Conservation (phyloP, 2,888 invertebrate genomes). For the Metopia argyrocephala region DNA sequence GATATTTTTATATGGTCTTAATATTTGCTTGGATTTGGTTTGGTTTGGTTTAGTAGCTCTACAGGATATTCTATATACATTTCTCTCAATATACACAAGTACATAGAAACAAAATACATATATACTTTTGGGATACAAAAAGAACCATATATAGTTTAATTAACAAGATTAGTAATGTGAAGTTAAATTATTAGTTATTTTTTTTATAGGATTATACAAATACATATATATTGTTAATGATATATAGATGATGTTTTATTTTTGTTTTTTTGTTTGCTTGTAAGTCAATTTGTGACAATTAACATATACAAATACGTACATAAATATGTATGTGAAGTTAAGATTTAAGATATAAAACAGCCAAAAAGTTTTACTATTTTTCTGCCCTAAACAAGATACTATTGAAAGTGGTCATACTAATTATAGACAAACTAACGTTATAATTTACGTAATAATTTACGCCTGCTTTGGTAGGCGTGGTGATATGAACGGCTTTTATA, state of each 20-base stretch:
- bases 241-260: slow-evolving; percentile 38
- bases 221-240: slow-evolving; percentile 7
- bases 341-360: not conserved
- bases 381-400: not conserved
- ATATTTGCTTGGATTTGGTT: not conserved
- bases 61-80: slow-evolving; percentile 56
- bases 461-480: too few relatives aligned
- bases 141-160: slow-evolving; percentile 58
- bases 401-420: too few relatives aligned
- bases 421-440: too few relatives aligned
- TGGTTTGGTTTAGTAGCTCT: slow-evolving; percentile 41
- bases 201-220: not conserved
- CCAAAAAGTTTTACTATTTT: not conserved
- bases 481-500: too few relatives aligned
- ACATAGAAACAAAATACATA: too few relatives aligned
- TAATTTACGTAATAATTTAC: too few relatives aligned
- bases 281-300: not conserved
- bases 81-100: slow-evolving; percentile 47
- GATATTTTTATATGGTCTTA: not conserved
- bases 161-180: slow-evolving; percentile 57
- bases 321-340: not conserved
- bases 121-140: slow-evolving; percentile 51
- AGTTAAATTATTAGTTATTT: slow-evolving; percentile 8
- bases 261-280: not conserved
- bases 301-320: not conserved